Percentiles rank a stretch among this genome's conserved stretches.
phyloP scores from a whole-genome alignment of 2,797 vertebrate genomes.

The Ispidina lecontei region DNA sequence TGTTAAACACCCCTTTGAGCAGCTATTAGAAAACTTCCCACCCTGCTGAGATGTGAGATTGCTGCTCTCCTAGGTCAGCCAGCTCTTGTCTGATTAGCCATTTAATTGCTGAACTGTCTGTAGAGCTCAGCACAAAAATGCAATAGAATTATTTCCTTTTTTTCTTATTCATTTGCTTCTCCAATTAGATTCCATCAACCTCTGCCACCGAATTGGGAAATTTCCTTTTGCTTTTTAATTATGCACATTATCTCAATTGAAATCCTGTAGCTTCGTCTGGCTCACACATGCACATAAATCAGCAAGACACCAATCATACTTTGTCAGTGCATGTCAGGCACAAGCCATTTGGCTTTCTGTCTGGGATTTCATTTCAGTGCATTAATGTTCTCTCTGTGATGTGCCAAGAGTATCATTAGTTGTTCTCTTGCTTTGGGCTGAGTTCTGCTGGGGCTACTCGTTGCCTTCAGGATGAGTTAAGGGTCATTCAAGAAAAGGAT shows the following conservation, averaged over 20 bases:
- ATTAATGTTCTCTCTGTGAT: background rate
- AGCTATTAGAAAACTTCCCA: background rate
- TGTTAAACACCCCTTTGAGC: background rate
- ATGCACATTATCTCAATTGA: background rate
- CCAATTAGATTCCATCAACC: background rate
- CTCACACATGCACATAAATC: slow-evolving; percentile 1
- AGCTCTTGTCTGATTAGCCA: background rate
- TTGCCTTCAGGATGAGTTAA: background rate
- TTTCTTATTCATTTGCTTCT: background rate
- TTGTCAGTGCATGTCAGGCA: background rate
- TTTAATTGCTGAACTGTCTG: background rate
- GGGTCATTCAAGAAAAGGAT: background rate
- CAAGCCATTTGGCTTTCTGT: slow-evolving; percentile 26
- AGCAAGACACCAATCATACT: background rate
- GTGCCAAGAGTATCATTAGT: slow-evolving; percentile 20
- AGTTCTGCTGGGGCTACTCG: background rate
- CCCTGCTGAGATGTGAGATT: background rate
- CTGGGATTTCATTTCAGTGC: slow-evolving; percentile 5
- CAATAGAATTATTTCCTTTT: background rate
- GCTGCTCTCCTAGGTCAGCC: background rate
- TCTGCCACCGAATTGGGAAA: background rate
- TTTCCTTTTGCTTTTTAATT: background rate
- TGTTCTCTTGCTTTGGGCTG: background rate
- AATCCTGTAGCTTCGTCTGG: background rate
- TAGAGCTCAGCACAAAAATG: slow-evolving; percentile 3